phyloP scores from a whole-genome alignment of 2,888 invertebrate species.

The Keiferia lycopersicella region DNA sequence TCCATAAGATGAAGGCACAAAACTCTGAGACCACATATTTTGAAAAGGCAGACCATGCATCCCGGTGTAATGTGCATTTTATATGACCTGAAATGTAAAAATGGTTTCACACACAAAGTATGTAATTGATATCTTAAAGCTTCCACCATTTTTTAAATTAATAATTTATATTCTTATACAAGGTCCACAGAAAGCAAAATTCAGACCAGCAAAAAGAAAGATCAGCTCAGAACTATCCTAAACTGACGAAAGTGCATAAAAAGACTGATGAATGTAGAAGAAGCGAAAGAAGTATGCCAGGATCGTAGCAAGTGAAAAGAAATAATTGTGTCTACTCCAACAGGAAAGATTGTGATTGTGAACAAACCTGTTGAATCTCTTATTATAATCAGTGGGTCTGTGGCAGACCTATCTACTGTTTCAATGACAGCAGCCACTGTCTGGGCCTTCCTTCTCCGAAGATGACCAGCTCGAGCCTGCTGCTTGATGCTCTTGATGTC shows the following conservation, averaged over 20 bases:
- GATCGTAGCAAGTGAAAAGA: no score
- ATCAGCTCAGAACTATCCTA: no score
- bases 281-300: no score
- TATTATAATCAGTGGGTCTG: slow-evolving; percentile 66
- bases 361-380: slow-evolving; percentile 64
- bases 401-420: slow-evolving; percentile 67
- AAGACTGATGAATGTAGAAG: no score
- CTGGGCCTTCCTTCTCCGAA: slow-evolving; percentile 65
- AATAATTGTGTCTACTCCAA: not conserved
- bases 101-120: no score
- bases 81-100: slow-evolving; percentile 60
- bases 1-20: slow-evolving; percentile 65
- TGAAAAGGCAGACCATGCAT: slow-evolving; percentile 72
- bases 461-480: slow-evolving; percentile 58
- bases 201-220: no score
- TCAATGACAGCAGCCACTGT: slow-evolving; percentile 67
- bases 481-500: slow-evolving; percentile 65
- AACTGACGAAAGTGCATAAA: no score
- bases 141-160: not conserved
- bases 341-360: not conserved
- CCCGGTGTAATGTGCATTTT: slow-evolving; percentile 73
- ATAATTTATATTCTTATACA: not conserved
- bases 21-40: slow-evolving; percentile 66
- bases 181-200: not conserved
- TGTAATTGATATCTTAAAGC: not conserved